Percentiles rank a stretch among this genome's conserved stretches.
Conservation (phyloP, 2,888 invertebrate species). For the Torymus tubicola region DNA sequence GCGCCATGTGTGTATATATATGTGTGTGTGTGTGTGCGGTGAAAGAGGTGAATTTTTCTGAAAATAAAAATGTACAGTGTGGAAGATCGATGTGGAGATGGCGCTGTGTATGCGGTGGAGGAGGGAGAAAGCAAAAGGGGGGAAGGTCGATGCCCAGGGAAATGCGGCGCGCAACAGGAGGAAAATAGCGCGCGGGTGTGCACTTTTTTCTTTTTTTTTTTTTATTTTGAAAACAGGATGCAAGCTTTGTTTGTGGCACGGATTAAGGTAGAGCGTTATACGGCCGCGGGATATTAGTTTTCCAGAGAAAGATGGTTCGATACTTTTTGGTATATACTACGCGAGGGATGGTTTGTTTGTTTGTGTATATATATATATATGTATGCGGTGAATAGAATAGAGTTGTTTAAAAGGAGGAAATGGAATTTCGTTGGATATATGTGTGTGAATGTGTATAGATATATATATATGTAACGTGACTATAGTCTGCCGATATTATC, state of each 20-base stretch:
- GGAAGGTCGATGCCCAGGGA: slow-evolving; percentile 23
- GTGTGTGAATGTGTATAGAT: too few species aligned
- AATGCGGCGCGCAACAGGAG: slow-evolving; percentile 23
- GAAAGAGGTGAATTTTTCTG: neutral
- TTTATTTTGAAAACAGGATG: neutral
- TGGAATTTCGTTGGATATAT: neutral
- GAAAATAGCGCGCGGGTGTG: slow-evolving; percentile 20
- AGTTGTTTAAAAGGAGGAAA: neutral
- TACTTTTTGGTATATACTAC: too few species aligned
- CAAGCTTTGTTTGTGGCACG: slow-evolving; percentile 1
- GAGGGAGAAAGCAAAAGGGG: neutral
- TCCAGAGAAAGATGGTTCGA: too few species aligned
- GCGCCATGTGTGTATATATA: too few species aligned
- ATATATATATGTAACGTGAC: too few species aligned
- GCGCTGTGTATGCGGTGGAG: neutral
- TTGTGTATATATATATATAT: too few species aligned
- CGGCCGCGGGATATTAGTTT: too few species aligned
- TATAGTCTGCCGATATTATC: too few species aligned
- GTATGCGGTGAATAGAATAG: neutral
- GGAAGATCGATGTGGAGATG: neutral
- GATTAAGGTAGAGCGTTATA: neutral
- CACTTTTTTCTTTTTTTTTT: neutral
- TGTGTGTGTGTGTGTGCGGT: neutral
- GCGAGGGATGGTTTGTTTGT: too few species aligned
- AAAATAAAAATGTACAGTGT: neutral